Percentiles rank a stretch among this genome's conserved stretches.
Evolutionary conservation across 2,797 vertebrate species (phyloP).

Genomic region (Triplophysa yarkandensis): DNA sequence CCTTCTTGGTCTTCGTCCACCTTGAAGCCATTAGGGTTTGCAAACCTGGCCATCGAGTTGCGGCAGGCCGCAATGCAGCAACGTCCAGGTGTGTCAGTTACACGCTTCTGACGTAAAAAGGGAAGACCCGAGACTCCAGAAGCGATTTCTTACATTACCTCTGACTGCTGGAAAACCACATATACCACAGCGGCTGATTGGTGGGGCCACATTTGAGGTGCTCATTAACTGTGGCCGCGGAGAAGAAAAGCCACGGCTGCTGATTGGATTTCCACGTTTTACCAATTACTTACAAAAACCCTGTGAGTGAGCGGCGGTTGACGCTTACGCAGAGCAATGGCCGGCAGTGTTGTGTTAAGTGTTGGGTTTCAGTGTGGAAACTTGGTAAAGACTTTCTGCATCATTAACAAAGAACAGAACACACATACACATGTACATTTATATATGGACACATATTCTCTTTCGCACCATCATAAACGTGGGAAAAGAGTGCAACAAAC

Average conservation of each 20-base stretch:
- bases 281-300: conserved; percentile 77
- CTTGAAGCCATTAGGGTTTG: conserved; percentile 51
- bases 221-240: conserved; percentile 58
- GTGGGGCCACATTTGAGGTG: conserved; percentile 66
- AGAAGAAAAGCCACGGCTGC: conserved; percentile 63
- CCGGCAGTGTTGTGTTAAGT: conserved; percentile 73
- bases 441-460: conserved; percentile 44
- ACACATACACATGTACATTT: conserved; percentile 38
- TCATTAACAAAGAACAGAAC: conserved; percentile 80
- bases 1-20: conserved; percentile 41
- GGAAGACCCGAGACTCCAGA: conserved; percentile 46
- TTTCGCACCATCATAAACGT: conserved; percentile 32
- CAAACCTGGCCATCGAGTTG: conserved; percentile 25
- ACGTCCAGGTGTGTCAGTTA: conserved; percentile 53
- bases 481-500: conserved; percentile 67
- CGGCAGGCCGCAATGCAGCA: conserved; percentile 25
- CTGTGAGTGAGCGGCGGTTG: conserved; percentile 60
- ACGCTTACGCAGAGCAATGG: conserved; percentile 71
- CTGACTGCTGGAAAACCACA: conserved; percentile 64
- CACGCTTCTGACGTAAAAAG: conserved; percentile 54
- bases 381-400: conserved; percentile 76
- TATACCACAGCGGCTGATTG: conserved; percentile 62
- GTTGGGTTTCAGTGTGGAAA: conserved; percentile 76
- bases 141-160: conserved; percentile 64
- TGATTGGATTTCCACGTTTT: conserved; percentile 82